These are phyloP conservation scores for Lordiphosa andalusiaca DNA, from an alignment of 2,888 invertebrate genomes.

Conservation along the genomic window DNA sequence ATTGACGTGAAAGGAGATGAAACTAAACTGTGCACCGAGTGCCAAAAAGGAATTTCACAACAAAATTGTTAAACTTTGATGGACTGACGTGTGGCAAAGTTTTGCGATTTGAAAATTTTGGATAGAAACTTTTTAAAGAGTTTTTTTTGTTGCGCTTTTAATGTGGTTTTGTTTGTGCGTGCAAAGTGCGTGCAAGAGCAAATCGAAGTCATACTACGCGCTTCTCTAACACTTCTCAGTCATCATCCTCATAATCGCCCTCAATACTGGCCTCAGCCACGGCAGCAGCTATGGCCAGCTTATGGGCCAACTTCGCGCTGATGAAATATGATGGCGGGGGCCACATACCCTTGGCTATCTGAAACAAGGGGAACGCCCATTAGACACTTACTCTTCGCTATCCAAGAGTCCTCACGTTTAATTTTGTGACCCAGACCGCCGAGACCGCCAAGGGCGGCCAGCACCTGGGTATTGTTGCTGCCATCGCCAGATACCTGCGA, in stretches of 20 bases:
- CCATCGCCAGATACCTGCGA: constrained; percentile 74
- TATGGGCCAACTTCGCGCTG: constrained; percentile 22
- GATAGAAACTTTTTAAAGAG: no score
- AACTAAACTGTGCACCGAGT: no score
- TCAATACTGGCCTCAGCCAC: constrained; percentile 58
- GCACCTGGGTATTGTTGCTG: constrained; percentile 76
- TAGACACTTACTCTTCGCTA: constrained; percentile 71
- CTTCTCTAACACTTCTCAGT: constrained; percentile 36
- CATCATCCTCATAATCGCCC: constrained; percentile 50
- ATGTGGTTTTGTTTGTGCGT: no score
- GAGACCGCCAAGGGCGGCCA: constrained; percentile 74
- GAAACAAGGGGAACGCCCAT: constrained; percentile 42
- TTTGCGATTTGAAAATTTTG: no score
- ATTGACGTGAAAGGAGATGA: no score
- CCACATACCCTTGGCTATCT: constrained; percentile 42
- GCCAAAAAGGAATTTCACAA: no score
- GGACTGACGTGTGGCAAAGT: no score
- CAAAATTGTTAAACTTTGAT: no score
- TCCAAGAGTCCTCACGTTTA: constrained; percentile 80
- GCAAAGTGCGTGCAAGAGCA: constrained; percentile 15
- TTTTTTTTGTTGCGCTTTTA: no score
- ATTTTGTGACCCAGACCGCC: constrained; percentile 76
- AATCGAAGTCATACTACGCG: constrained; percentile 2
- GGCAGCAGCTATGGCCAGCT: constrained; percentile 55
- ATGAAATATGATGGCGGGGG: constrained; percentile 14